Evolutionary conservation across 1,140 invertebrate species (phyloP).

Genomic region (Orussus abietinus): DNA sequence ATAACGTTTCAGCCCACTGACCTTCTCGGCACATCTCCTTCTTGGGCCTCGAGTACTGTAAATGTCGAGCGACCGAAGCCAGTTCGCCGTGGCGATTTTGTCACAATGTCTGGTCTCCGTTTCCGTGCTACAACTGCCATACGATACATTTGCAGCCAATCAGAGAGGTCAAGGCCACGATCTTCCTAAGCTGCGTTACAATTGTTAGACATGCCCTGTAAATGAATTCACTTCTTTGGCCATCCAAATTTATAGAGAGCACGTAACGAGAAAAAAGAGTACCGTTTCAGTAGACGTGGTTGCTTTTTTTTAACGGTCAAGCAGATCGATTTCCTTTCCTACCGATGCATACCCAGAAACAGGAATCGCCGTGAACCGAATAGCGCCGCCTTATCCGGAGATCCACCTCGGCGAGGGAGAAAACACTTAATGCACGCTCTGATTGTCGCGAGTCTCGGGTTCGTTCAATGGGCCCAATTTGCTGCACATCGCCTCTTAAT

Average conservation of each 20-base stretch:
- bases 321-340: too few species aligned
- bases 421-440: background rate
- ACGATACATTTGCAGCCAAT: too few species aligned
- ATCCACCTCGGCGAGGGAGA: background rate
- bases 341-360: background rate
- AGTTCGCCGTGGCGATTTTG: background rate
- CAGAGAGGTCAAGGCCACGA: too few species aligned
- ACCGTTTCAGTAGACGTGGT: background rate
- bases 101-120: background rate
- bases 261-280: background rate
- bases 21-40: background rate
- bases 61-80: background rate
- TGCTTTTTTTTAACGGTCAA: background rate
- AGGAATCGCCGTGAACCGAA: background rate
- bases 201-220: too few species aligned
- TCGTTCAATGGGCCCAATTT: background rate
- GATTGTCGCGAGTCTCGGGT: background rate
- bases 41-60: slow-evolving; percentile 1
- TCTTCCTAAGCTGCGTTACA: too few species aligned
- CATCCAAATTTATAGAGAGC: background rate
- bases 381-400: background rate
- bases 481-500: background rate
- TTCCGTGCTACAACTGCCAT: too few species aligned
- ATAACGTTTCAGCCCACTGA: background rate
- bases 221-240: too few species aligned